Base-by-base conservation (phyloP, 1,140 invertebrate genomes). In the Drosophila ananassae region DNA sequence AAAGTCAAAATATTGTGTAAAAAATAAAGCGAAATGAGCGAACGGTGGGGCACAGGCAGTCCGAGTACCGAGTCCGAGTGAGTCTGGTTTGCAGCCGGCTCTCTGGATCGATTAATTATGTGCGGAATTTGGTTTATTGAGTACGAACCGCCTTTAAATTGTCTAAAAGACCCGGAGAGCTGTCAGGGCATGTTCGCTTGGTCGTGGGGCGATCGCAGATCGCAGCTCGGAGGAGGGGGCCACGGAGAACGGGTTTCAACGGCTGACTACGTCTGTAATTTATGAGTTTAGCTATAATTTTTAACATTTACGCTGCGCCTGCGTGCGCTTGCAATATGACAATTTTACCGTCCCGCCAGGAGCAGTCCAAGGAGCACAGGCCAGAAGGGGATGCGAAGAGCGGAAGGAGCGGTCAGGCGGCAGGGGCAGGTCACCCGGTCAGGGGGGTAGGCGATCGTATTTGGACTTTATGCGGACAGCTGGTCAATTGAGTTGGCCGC, bases 271-370 rank as follows among this genome's bases (percentile, higher is more conserved):
- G 73, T 25, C 50, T 59, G 66, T 87, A 76, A 87, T 89, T 89
- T 89, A 89, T 89, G 83, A 89, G 83, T 77, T 89, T 89, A 89
- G 89, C 83, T 89, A 89, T 89, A 83, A 89, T 89, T 89, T 89
- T 89, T 32, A 89, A 89, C 83, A 89, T 89, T 89, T 89, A 89
- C 83, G 83, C 79, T 89, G 83, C 83, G 83, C 84, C 84, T 89
- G 83, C 83, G 83, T 89, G 83, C 84, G 83, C 83, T 89, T 89
- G 84, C 84, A 89, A 89, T 89, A 89, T 89, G 83, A 89, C 83
- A 89, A 89, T 89, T 73, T 73, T 71, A 69, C 51, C 8, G 51
- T 32, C 32, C 44, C 41, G 39, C 24, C 50, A 17, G 57, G 37
- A 53, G 60, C n/a, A 53, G 63, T 24, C 37, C 10, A 30, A 44